Evolutionary conservation across 2,797 vertebrate species (phyloP), one percentile per base, ranked within the genome.

Genomic region (Rhinoraja longicauda): DNA sequence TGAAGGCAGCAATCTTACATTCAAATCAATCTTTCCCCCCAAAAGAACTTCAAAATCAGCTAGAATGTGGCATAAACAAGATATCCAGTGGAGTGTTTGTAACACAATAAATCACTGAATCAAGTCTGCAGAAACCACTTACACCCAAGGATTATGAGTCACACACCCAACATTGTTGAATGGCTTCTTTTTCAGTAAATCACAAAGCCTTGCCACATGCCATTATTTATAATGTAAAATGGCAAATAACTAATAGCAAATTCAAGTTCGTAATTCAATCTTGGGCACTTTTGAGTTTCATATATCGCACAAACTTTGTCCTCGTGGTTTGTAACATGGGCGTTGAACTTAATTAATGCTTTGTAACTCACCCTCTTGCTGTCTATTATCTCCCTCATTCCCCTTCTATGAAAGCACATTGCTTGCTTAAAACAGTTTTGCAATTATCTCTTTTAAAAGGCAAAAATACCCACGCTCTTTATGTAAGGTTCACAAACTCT

Each of bases 251-350:
- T 67, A 59, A 39, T 39, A 39, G 32, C 57, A 53, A 90, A 32
- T 67, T 90, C 1, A 39, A 90, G 32, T 90, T 67, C 24, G 53
- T 59, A 84, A 90, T 64, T 90, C 88, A 67, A 59, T 84, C 53
- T 62, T 57, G 57, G 45, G 21, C 53, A 45, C 39, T 57, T 81
- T 1, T 24, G 21, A 84, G 62, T 19, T 90, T 90, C 86, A 90
- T 70, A 2, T 36, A 90, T 64, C 26, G n/a, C 19, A 70, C 88
- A 24, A 36, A 90, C 1, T 24, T 90, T 90, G 84, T 88, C 17
- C 29, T 90, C 26, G 4, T 19, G 6, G 8, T 36, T 36, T 36
- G 19, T 88, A 67, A 64, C 26, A 62, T 32, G 15, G 39, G n/a
- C 6, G 36, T 26, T 90, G 2, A 19, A 70, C 36, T 72, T 45